Percentiles rank a stretch among this genome's conserved stretches.
Conservation (phyloP, 2,113 vertebrate species). For the Oxyura jamaicensis region DNA sequence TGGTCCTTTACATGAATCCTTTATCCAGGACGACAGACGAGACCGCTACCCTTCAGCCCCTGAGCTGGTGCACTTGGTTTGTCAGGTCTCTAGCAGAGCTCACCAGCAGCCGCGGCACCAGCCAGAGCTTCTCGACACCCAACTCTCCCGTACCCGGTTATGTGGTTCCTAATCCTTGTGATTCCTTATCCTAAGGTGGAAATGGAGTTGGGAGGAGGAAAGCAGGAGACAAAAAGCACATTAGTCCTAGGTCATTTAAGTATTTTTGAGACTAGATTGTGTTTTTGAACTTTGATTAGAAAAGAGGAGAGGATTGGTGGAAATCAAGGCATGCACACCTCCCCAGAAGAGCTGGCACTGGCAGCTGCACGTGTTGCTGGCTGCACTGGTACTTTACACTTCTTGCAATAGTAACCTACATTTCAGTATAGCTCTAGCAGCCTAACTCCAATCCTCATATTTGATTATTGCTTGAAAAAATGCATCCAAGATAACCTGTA, state of each 20-base stretch:
- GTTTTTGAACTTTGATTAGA: not conserved
- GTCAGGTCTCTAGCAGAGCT: not conserved
- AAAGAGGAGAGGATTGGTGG: not conserved
- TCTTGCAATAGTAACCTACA: not conserved
- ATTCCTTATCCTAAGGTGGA: not conserved
- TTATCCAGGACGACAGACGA: not conserved
- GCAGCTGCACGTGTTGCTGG: not conserved
- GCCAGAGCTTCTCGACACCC: not conserved
- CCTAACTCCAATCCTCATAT: not conserved
- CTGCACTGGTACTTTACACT: not conserved
- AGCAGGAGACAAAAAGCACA: not conserved
- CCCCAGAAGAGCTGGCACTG: not conserved
- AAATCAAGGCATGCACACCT: fast-evolving
- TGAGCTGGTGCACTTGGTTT: not conserved
- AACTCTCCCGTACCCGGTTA: too few species aligned
- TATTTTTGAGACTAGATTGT: not conserved
- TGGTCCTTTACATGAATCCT: not conserved
- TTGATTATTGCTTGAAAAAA: not conserved
- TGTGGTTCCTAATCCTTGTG: not conserved
- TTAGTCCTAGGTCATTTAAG: not conserved
- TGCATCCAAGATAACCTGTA: not conserved
- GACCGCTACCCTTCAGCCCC: not conserved
- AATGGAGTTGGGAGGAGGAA: not conserved
- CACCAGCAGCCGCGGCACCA: not conserved
- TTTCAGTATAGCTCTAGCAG: not conserved